Base-by-base conservation (phyloP, 2,113 vertebrate species). In the Oncorhynchus mykiss region DNA sequence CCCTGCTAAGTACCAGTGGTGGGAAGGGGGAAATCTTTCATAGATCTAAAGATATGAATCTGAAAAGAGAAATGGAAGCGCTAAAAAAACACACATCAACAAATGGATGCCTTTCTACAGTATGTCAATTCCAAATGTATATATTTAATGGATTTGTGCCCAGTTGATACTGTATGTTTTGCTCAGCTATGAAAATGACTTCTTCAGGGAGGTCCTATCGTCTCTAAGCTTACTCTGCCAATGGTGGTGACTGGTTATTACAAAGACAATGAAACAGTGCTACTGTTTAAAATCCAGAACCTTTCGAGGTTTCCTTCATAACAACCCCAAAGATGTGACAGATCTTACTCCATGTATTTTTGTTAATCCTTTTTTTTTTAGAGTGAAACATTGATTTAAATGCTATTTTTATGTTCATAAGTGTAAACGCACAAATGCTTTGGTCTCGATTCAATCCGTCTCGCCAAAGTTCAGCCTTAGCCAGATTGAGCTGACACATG, bases 351-450 rank as follows among this genome's bases (percentile, higher is more conserved):
- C 22, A 27, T 67, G 5, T 20, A 20, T 34, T 66, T 76, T 85
- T 67, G 62, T 80, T 83, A 13, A 70, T 24, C 84, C 88, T 84
- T 84, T 84, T 89, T 84, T 84, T 85, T 88, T 84, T 83, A 79
- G 87, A 85, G 77, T 90, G 86, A 89, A 85, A 80, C 62, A 77
- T 89, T 72, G 62, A 71, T 77, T 79, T 1, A 77, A 80, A 22
- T 80, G 74, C 85, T 87, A 86, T 80, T 79, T 90, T 85, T 86
- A 67, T 82, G 79, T 90, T 90, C 81, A 85, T 84, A 81, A 88
- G 82, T 88, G 81, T 90, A 80, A 86, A 80, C 66, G 78, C 89
- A 60, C 18, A 31, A 71, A 69, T n/a, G 62, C 14, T 11, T 11
- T 45, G 9, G 39, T 9, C 39, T 45, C 9, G 9, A 45, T 45